These are phyloP conservation scores for Aplochiton taeniatus DNA, from an alignment of 2,797 vertebrate genomes.

Conservation along the genomic window DNA sequence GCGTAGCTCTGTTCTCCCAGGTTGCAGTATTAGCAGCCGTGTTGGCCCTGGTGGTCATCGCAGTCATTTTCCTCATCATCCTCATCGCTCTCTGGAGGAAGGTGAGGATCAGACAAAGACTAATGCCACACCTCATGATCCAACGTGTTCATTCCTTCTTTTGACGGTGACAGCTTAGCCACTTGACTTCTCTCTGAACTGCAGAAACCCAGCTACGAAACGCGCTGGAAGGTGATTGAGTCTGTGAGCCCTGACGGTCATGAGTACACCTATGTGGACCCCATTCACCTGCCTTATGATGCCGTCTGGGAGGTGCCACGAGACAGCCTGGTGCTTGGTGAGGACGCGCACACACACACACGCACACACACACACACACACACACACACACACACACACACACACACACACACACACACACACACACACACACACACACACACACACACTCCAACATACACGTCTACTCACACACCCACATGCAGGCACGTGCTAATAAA, in stretches of 20 bases:
- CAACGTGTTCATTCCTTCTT: too few relatives aligned
- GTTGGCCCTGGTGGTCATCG: conserved; percentile 81
- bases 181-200: neutral
- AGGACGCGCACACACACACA: conserved; percentile 24
- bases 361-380: too few relatives aligned
- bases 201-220: conserved; percentile 88
- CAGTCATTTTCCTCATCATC: conserved; percentile 82
- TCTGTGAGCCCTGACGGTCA: conserved; percentile 86
- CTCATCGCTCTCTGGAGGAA: conserved; percentile 88
- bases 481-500: too few relatives aligned
- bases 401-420: too few relatives aligned
- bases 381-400: too few relatives aligned
- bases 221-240: conserved; percentile 89
- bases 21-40: conserved; percentile 83
- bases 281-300: conserved; percentile 83
- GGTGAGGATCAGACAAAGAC: conserved; percentile 60
- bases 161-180: too few relatives aligned
- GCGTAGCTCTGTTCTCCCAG: conserved; percentile 81
- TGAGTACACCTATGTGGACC: conserved; percentile 85
- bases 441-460: too few relatives aligned
- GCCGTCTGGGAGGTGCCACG: conserved; percentile 86
- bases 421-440: too few relatives aligned
- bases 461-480: too few relatives aligned
- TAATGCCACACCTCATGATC: neutral
- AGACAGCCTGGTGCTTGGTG: conserved; percentile 84